Evolutionary conservation across 2,797 vertebrate species (phyloP), one percentile per base, ranked within the genome.

Genomic region (Petrocephalus sullivani): DNA sequence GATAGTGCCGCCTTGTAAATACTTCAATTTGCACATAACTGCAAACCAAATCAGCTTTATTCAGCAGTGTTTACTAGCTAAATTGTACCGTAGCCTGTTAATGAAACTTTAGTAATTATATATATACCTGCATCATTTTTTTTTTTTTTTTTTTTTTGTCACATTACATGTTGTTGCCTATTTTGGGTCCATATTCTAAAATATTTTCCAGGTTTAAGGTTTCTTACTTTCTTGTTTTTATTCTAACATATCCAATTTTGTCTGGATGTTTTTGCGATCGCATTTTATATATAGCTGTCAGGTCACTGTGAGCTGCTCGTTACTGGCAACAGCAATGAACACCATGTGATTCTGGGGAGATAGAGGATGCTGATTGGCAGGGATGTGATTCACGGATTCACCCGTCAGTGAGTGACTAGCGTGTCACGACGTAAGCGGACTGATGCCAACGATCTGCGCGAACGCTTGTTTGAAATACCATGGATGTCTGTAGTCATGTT

Each of bases 1-100:
- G 75, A 81, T 41, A 49, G 75, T 81, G 75, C 33, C n/a, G 75
- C 75, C 9, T 37, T 81, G 75, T 81, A 81, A 81, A 81, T 49
- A 81, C 41, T 81, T 81, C 19, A 81, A 2, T 81, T n/a, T 81
- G n/a, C 19, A 49, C 28, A 28, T 28, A 28, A 28, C 28, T 28
- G 28, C 28, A 28, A 28, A 28, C 28, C 28, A 28, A 28, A 28
- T 28, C 28, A 28, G 1, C 28, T 28, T 28, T 28, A 28, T 28
- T 28, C 28, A 49, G 75, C 75, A 81, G 75, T 49, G 41, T 78
- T 19, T 81, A 49, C 14, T 81, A 19, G 41, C 41, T 21, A 49
- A 81, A 81, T 81, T 81, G 41, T 37, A 81, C 75, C 37, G 16
- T 81, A 81, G 7, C 41, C 19, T 46, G 33, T 41, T 81, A 49